phyloP scores from a whole-genome alignment of 2,888 invertebrate genomes.

The Sacculina carcini region DNA sequence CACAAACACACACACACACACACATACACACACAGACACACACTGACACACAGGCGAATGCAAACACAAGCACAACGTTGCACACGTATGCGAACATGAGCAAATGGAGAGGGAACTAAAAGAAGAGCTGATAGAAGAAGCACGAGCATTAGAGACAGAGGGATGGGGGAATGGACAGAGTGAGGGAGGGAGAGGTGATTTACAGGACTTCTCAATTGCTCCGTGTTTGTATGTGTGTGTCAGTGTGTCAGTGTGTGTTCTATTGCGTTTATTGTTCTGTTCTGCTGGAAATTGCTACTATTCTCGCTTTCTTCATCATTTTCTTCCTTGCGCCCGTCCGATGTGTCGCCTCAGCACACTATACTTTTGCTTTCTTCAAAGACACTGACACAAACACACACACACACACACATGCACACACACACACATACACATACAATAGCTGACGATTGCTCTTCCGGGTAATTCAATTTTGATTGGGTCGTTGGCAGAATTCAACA shows the following conservation, averaged over 20 bases:
- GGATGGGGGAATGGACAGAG: not conserved
- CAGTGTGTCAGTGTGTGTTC: constrained; percentile 5
- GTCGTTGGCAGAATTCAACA: too few relatives aligned
- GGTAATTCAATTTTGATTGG: too few relatives aligned
- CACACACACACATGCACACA: too few relatives aligned
- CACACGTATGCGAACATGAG: not conserved
- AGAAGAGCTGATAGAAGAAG: constrained; percentile 1
- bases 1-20: too few relatives aligned
- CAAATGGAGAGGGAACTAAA: not conserved
- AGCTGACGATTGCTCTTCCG: too few relatives aligned
- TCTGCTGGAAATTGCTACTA: not conserved
- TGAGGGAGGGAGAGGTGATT: constrained; percentile 2
- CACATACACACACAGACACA: too few relatives aligned
- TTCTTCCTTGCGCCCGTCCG: not conserved
- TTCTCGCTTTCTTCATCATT: not conserved
- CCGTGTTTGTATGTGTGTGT: not conserved
- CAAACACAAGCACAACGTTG: constrained; percentile 3
- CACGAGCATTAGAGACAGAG: not conserved
- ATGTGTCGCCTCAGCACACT: too few relatives aligned
- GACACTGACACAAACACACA: too few relatives aligned
- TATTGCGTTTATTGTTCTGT: not conserved
- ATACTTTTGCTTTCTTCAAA: too few relatives aligned
- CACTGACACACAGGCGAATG: not conserved
- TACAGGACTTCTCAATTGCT: not conserved
- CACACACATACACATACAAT: too few relatives aligned